Evolutionary conservation across 2,113 vertebrate species (phyloP).

Genomic region (Oreochromis aureus): DNA sequence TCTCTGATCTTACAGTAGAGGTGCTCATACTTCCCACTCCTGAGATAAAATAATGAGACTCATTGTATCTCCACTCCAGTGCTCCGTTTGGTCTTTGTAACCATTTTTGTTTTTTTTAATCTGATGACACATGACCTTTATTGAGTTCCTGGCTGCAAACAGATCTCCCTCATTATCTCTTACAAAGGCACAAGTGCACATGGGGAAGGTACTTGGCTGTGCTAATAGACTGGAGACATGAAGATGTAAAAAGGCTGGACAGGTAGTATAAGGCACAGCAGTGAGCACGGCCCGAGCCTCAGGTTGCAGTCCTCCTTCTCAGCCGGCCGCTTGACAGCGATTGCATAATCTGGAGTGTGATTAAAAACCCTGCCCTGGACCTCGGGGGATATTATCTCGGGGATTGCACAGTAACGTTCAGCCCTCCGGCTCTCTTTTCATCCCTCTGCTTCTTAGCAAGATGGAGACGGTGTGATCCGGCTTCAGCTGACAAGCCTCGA

Average conservation of each 20-base stretch:
- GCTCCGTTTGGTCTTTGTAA: background rate
- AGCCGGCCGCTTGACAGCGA: conserved; percentile 32
- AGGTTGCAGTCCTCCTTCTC: conserved; percentile 18
- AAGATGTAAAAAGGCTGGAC: conserved; percentile 13
- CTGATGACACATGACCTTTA: conserved; percentile 37
- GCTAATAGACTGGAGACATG: conserved; percentile 11
- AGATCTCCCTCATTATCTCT: conserved; percentile 33
- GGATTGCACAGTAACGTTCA: conserved; percentile 43
- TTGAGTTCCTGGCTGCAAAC: conserved; percentile 24
- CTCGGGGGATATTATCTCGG: conserved; percentile 54
- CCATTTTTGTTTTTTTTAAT: conserved; percentile 5
- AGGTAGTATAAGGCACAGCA: conserved; percentile 17
- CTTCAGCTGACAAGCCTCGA: conserved; percentile 54
- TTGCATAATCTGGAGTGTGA: conserved; percentile 60
- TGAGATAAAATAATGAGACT: background rate
- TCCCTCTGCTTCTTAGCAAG: conserved; percentile 60
- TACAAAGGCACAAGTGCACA: background rate
- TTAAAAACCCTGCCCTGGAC: conserved; percentile 54
- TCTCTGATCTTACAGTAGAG: background rate
- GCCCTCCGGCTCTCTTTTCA: conserved; percentile 39
- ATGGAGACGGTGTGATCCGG: conserved; percentile 57
- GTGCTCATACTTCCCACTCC: background rate
- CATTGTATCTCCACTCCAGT: background rate
- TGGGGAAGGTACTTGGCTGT: background rate
- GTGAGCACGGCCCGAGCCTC: background rate